phyloP scores from a whole-genome alignment of 2,113 vertebrate species.

The Spea bombifrons region DNA sequence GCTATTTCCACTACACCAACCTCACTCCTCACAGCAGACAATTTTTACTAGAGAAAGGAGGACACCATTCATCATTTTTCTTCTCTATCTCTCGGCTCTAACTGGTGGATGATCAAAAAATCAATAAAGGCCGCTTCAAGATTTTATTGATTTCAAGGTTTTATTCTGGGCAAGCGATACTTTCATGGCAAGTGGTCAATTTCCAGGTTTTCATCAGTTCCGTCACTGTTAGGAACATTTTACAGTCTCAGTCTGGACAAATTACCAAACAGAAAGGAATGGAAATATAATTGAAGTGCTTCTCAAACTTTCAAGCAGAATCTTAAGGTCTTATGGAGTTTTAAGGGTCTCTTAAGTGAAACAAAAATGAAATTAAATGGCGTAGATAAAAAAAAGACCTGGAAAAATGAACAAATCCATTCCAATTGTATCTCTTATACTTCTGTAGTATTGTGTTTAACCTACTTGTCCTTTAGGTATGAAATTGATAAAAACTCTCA shows the following conservation, averaged over 20 bases:
- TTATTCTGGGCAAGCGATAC: constrained; percentile 41
- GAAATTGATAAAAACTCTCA: no score
- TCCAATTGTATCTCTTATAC: no score
- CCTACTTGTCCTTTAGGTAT: no score
- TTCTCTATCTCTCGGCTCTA: constrained; percentile 19
- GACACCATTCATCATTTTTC: constrained; percentile 34
- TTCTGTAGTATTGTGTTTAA: no score
- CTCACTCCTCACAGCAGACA: constrained; percentile 15
- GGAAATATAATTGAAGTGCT: constrained; percentile 25
- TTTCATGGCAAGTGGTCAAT: constrained; percentile 43
- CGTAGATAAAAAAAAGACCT: no score
- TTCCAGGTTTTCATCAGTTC: constrained; percentile 40
- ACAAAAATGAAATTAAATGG: constrained; percentile 1
- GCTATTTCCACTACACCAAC: constrained; percentile 11
- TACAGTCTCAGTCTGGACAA: constrained; percentile 26
- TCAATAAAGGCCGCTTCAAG: constrained; percentile 37
- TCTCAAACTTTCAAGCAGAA: constrained; percentile 9
- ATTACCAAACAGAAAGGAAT: constrained; percentile 32
- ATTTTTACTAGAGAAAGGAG: constrained; percentile 32
- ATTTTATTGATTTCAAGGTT: constrained; percentile 47
- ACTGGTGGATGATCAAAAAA: constrained; percentile 41
- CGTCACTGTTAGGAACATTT: constrained; percentile 19
- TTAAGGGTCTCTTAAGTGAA: constrained; percentile 18
- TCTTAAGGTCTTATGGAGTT: constrained; percentile 10
- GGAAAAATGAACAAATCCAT: no score